Evolutionary conservation across 2,113 vertebrate genomes (phyloP).

Genomic region (Strix aluco): DNA sequence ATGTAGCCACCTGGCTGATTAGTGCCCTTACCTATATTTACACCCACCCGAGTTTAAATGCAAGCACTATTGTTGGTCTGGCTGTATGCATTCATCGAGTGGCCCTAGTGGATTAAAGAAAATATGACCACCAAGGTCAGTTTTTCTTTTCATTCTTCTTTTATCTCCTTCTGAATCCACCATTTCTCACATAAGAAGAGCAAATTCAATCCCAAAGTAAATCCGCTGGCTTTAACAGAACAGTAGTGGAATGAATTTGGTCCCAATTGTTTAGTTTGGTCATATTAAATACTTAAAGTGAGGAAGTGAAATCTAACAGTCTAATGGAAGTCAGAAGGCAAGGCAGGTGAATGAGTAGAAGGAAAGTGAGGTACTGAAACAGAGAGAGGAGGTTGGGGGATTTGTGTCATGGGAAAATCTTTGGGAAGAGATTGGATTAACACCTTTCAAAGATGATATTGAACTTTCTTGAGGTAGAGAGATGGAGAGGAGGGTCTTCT

Average conservation of each 20-base stretch:
- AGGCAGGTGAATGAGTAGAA: background rate
- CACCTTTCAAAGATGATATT: background rate
- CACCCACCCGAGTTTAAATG: constrained; percentile 71
- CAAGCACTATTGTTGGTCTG: constrained; percentile 51
- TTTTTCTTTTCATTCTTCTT: constrained; percentile 38
- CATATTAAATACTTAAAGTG: background rate
- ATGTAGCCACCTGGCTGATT: constrained; percentile 82
- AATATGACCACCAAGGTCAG: constrained; percentile 56
- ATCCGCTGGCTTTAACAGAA: background rate
- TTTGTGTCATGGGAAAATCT: background rate
- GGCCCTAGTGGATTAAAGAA: constrained; percentile 60
- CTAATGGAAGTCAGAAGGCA: background rate
- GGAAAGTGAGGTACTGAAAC: background rate
- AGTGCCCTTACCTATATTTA: constrained; percentile 77
- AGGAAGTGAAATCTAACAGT: background rate
- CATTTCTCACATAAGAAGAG: background rate
- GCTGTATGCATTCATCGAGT: constrained; percentile 56
- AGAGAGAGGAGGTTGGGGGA: background rate
- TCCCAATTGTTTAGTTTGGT: background rate
- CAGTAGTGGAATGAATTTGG: constrained; percentile 23
- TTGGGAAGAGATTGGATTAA: background rate
- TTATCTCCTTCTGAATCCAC: constrained; percentile 13
- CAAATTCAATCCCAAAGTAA: background rate
- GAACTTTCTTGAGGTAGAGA: background rate
- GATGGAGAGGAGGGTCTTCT: background rate